A percentile compares a stretch with the other conserved stretches of the same genome.
Conservation (phyloP, 2,113 vertebrate species). For the Daubentonia madagascariensis region DNA sequence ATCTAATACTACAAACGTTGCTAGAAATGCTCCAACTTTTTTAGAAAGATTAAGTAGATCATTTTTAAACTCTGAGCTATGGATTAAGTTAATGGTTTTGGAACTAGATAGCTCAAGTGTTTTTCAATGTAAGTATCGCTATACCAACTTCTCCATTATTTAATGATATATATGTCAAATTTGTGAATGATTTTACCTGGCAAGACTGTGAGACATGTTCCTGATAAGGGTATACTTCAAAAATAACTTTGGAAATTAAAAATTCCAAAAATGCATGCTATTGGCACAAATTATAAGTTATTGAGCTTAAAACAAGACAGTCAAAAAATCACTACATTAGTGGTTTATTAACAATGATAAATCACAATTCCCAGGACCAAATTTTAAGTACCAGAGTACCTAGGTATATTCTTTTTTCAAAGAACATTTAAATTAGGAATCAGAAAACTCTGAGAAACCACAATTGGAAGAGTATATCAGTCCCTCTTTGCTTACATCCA, state of each 20-base stretch:
- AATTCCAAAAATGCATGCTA: constrained; percentile 6
- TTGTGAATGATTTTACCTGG: background rate
- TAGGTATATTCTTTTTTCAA: background rate
- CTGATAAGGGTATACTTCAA: background rate
- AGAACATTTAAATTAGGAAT: constrained; percentile 36
- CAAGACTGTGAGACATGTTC: background rate
- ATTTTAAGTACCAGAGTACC: background rate
- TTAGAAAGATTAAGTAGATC: background rate
- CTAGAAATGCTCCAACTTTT: background rate
- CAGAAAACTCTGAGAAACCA: background rate
- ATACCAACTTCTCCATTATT: background rate
- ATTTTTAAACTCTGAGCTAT: background rate
- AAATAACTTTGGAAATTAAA: constrained; percentile 29
- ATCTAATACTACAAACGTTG: background rate
- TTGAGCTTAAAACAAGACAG: background rate
- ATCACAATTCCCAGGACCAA: background rate
- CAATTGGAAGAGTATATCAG: background rate
- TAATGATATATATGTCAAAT: background rate
- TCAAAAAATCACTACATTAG: background rate
- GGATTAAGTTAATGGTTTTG: background rate
- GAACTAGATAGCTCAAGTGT: background rate
- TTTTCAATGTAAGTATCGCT: background rate
- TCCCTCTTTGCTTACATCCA: background rate
- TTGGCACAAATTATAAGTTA: background rate
- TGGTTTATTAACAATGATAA: constrained; percentile 3